A percentile compares a stretch with the other conserved stretches of the same genome.
These are phyloP conservation scores for Capromys pilorides DNA, from an alignment of 2,797 vertebrate genomes.

Conservation along the genomic window DNA sequence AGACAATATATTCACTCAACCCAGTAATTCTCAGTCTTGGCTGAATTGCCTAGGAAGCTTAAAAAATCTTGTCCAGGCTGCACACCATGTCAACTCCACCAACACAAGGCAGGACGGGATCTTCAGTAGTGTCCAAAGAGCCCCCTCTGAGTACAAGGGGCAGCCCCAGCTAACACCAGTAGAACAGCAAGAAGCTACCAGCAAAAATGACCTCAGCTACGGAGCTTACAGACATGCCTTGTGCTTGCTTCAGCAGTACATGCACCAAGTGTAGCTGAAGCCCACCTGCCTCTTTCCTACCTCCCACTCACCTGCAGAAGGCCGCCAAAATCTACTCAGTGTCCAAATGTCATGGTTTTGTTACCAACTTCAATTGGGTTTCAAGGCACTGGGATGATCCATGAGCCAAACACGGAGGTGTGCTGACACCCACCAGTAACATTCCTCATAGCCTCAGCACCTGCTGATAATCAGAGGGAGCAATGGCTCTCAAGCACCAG, in stretches of 20 bases:
- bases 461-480: not conserved
- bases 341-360: not conserved
- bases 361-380: constrained; percentile 25
- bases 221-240: not conserved
- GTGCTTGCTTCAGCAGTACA: too few species aligned
- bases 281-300: not conserved
- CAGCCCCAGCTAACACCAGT: not conserved
- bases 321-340: not conserved
- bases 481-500: not conserved
- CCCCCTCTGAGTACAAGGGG: not conserved
- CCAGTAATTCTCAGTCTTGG: not conserved
- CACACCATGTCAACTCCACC: not conserved
- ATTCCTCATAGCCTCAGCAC: not conserved
- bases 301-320: not conserved
- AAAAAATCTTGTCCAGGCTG: not conserved
- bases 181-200: not conserved
- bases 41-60: not conserved
- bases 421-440: not conserved
- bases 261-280: too few species aligned
- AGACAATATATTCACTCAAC: constrained; percentile 7
- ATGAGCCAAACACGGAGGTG: not conserved
- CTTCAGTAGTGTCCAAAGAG: not conserved
- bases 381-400: not conserved
- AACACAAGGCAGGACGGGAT: not conserved
- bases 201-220: not conserved